phyloP scores from a whole-genome alignment of 2,888 invertebrate genomes.

The Palloptera scutellata region DNA sequence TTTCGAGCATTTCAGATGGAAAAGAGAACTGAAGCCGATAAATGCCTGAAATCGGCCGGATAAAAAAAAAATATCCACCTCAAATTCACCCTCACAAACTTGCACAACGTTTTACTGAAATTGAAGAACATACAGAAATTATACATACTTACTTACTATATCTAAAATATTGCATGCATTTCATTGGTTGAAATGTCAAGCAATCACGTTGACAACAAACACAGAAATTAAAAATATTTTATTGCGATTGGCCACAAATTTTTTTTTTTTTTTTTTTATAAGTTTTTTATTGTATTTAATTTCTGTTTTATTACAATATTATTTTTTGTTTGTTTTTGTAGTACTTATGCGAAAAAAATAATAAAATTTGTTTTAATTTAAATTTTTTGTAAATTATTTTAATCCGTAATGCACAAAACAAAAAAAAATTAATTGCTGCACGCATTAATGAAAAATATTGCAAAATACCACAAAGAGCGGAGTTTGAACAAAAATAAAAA shows the following conservation, averaged over 20 bases:
- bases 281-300: conserved; percentile 7
- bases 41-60: too few relatives aligned
- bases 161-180: not conserved
- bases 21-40: too few relatives aligned
- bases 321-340: conserved; percentile 31
- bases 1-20: too few relatives aligned
- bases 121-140: too few relatives aligned
- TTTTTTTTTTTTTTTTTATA: conserved; percentile 4
- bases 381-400: not conserved
- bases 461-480: conserved; percentile 23
- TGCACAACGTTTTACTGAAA: too few relatives aligned
- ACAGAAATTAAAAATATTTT: too few relatives aligned
- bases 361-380: conserved; percentile 19
- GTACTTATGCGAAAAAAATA: conserved; percentile 27
- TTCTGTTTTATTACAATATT: conserved; percentile 9
- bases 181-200: not conserved
- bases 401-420: too few relatives aligned
- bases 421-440: conserved; percentile 7
- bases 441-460: conserved; percentile 27
- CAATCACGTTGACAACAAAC: too few relatives aligned
- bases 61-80: too few relatives aligned
- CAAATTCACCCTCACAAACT: not conserved
- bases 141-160: too few relatives aligned
- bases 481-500: not conserved
- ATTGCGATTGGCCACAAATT: not conserved